phyloP scores from a whole-genome alignment of 2,113 vertebrate species.

The Caranx melampygus region DNA sequence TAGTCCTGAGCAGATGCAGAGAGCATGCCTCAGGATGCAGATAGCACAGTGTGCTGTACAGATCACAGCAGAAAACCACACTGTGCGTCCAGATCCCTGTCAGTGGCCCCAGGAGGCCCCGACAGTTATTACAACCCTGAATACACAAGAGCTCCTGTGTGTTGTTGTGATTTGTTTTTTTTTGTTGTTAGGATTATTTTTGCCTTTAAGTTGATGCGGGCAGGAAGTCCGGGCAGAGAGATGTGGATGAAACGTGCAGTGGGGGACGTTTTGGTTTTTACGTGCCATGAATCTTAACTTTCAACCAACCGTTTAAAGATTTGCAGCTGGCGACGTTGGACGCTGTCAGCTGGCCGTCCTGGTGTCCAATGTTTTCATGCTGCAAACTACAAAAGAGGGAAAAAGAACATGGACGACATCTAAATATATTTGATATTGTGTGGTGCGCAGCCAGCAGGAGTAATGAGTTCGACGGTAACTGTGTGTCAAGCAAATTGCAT shows the following conservation, averaged over 20 bases:
- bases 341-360: too few relatives aligned
- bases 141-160: neutral
- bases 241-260: neutral
- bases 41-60: slow-evolving; percentile 27
- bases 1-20: slow-evolving; percentile 39
- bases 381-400: too few relatives aligned
- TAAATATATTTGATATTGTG: too few relatives aligned
- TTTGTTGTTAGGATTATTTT: neutral
- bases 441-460: neutral
- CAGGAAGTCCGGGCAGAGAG: neutral
- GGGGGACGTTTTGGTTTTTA: neutral
- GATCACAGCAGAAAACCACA: slow-evolving; percentile 33
- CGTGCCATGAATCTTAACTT: too few relatives aligned
- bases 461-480: neutral
- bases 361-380: too few relatives aligned
- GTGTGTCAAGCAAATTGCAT: too few relatives aligned
- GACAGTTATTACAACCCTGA: neutral
- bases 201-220: neutral
- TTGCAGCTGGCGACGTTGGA: too few relatives aligned
- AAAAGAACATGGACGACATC: too few relatives aligned
- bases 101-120: slow-evolving; percentile 3
- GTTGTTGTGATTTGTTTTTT: neutral
- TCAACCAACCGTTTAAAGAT: too few relatives aligned
- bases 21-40: slow-evolving; percentile 49
- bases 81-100: slow-evolving; percentile 21